A percentile compares a stretch with the other conserved stretches of the same genome.
These are phyloP conservation scores for Apodemia hepburni DNA, from an alignment of 2,888 invertebrate species.

Conservation along the genomic window DNA sequence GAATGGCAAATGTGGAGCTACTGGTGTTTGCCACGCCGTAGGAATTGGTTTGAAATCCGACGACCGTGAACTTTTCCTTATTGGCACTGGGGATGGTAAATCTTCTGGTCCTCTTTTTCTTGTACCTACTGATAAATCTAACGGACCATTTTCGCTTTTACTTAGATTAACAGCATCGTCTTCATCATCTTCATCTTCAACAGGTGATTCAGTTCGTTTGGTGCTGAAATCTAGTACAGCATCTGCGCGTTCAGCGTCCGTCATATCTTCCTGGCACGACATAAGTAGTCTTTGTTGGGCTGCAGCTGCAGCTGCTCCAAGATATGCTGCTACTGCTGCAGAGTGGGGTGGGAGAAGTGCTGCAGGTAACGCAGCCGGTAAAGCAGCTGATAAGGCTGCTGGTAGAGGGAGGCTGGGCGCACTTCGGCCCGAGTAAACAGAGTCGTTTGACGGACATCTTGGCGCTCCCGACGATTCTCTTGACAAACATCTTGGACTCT, in stretches of 20 bases:
- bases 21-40: conserved; percentile 89
- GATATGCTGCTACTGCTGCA: conserved; percentile 90
- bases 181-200: conserved; percentile 78
- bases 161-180: conserved; percentile 86
- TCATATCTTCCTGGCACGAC: conserved; percentile 87
- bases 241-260: conserved; percentile 80
- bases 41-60: conserved; percentile 85
- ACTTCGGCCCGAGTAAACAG: conserved; percentile 85
- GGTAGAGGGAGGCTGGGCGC: conserved; percentile 70
- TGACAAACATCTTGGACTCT: conserved; percentile 91
- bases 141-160: conserved; percentile 85
- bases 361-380: conserved; percentile 85
- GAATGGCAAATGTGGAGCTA: conserved; percentile 89
- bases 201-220: conserved; percentile 79
- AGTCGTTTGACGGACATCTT: conserved; percentile 89
- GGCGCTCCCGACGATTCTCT: conserved; percentile 88
- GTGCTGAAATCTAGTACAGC: conserved; percentile 91
- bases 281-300: conserved; percentile 89
- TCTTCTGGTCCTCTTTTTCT: conserved; percentile 86
- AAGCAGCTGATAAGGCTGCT: conserved; percentile 83
- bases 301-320: conserved; percentile 86
- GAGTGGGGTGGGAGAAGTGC: conserved; percentile 88
- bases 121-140: conserved; percentile 89
- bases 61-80: conserved; percentile 83
- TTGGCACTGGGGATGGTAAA: conserved; percentile 80